A percentile compares a stretch with the other conserved stretches of the same genome.
Conservation (phyloP, 2,113 vertebrate genomes). For the Tachycineta bicolor region DNA sequence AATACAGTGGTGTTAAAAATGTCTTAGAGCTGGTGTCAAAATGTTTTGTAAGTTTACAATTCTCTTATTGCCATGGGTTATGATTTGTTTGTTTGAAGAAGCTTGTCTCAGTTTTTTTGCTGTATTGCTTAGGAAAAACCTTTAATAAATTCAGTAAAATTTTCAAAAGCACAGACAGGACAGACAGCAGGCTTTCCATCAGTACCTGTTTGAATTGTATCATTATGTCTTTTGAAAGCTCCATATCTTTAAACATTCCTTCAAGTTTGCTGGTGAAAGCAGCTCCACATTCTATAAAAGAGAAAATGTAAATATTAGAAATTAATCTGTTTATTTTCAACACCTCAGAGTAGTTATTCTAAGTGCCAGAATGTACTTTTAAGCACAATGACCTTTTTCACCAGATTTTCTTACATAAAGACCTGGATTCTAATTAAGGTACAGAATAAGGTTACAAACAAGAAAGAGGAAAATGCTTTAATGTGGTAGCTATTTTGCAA, state of each 20-base stretch:
- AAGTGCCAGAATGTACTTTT: neutral
- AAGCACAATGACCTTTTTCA: neutral
- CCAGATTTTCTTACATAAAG: neutral
- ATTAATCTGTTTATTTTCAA: neutral
- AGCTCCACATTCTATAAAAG: slow-evolving; percentile 91
- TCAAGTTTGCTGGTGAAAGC: slow-evolving; percentile 99
- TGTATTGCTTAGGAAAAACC: neutral
- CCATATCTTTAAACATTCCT: slow-evolving; percentile 99
- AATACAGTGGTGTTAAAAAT: neutral
- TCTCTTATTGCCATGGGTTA: neutral
- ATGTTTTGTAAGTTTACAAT: neutral
- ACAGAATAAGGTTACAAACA: neutral
- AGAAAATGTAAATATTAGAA: neutral
- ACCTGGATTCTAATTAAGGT: neutral
- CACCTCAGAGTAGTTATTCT: neutral
- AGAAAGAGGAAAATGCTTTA: neutral
- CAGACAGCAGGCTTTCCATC: neutral
- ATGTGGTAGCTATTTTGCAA: neutral
- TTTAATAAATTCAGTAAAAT: neutral
- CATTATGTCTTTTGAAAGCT: slow-evolving; percentile 99
- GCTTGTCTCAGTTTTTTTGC: neutral
- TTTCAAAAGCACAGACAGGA: neutral
- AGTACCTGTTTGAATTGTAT: slow-evolving; percentile 99
- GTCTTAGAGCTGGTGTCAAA: neutral
- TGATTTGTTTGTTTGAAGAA: neutral